Percentiles rank a stretch among this genome's conserved stretches.
Evolutionary conservation across 2,113 vertebrate species (phyloP).

Genomic region (Ochotona princeps): DNA sequence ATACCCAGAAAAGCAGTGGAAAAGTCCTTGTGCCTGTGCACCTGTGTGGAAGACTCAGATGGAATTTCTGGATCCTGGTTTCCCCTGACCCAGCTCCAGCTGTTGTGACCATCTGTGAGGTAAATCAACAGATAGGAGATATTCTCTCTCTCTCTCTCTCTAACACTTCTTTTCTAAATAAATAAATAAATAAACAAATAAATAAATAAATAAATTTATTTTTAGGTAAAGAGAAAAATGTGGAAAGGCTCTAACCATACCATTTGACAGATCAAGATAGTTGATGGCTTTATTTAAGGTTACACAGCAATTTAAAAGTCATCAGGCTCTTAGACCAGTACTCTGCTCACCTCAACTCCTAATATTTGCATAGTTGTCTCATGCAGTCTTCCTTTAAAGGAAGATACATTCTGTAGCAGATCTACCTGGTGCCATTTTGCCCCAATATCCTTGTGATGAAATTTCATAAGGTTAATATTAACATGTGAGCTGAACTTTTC

Average conservation of each 20-base stretch:
- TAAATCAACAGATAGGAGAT: no score
- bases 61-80: no score
- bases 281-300: neutral
- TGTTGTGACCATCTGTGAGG: no score
- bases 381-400: neutral
- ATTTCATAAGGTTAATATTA: neutral
- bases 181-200: no score
- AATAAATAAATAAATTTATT: no score
- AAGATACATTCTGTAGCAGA: slow-evolving; percentile 24
- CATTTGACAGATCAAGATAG: slow-evolving; percentile 9
- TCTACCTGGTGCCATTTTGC: slow-evolving; percentile 26
- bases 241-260: neutral
- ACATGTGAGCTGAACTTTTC: neutral
- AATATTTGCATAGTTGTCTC: slow-evolving; percentile 9
- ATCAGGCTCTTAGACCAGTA: neutral
- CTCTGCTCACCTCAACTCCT: neutral
- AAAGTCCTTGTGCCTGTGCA: no score
- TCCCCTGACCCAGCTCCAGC: no score
- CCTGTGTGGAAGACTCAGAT: no score
- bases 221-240: neutral
- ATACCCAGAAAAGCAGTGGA: no score
- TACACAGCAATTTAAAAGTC: neutral
- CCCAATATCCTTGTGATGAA: neutral
- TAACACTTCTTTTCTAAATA: no score
- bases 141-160: no score